These are phyloP conservation scores for Diplodus puntazzo DNA, from an alignment of 2,797 vertebrate species.

Conservation along the genomic window DNA sequence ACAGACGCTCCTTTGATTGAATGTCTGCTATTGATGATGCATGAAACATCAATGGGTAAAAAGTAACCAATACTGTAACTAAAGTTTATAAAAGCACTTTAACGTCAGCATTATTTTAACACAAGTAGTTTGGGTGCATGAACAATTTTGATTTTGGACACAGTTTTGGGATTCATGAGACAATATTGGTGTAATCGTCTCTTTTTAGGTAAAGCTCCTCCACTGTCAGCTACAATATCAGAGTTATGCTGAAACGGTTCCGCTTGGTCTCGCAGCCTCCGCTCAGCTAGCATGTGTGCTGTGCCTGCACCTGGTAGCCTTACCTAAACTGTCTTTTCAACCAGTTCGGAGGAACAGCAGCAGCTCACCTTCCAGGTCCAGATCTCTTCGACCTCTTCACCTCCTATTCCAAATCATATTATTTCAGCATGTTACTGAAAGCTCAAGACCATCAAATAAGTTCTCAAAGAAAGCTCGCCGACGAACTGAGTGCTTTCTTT, in stretches of 20 bases:
- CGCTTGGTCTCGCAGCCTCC: constrained; percentile 9
- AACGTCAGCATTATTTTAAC: no score
- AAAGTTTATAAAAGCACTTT: no score
- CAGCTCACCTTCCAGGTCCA: constrained; percentile 13
- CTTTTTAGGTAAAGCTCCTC: not conserved
- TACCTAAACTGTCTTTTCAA: constrained; percentile 12
- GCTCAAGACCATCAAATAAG: not conserved
- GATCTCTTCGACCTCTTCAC: constrained; percentile 2
- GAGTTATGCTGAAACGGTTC: constrained; percentile 18
- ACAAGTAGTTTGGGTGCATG: not conserved
- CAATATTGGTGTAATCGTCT: not conserved
- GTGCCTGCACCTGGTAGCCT: constrained; percentile 9
- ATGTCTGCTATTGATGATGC: no score
- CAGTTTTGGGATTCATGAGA: not conserved
- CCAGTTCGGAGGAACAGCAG: constrained; percentile 14
- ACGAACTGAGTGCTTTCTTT: constrained; percentile 17
- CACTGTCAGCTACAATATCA: constrained; percentile 8
- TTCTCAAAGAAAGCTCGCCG: constrained; percentile 11
- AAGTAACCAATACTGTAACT: no score
- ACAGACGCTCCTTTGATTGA: no score
- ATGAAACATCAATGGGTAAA: no score
- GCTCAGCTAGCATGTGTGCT: constrained; percentile 16
- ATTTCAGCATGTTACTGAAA: constrained; percentile 34
- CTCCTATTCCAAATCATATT: constrained; percentile 9
- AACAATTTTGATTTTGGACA: not conserved